Evolutionary conservation across 2,797 vertebrate species (phyloP).

Genomic region (Alfaro cultratus): DNA sequence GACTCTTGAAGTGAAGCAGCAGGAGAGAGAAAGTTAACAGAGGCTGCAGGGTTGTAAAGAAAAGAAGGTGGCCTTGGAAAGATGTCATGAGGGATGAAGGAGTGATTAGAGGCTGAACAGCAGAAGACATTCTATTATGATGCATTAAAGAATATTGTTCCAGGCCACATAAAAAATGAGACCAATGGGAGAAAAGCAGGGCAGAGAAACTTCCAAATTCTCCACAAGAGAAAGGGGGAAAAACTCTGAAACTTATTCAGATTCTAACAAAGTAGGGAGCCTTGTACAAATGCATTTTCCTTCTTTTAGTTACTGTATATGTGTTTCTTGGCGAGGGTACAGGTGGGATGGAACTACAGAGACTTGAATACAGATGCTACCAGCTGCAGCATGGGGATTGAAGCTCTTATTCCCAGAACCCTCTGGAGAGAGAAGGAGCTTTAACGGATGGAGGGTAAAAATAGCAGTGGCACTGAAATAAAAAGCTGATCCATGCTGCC

Average conservation of each 20-base stretch:
- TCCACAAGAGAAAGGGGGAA: background rate
- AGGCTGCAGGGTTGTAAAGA: slow-evolving; percentile 20
- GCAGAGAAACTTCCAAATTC: slow-evolving; percentile 6
- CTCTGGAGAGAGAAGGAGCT: slow-evolving; percentile 47
- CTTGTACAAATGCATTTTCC: slow-evolving; percentile 25
- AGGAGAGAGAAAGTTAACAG: slow-evolving; percentile 7
- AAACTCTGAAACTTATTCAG: slow-evolving; percentile 30
- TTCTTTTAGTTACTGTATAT: slow-evolving; percentile 24
- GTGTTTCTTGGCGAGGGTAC: slow-evolving; percentile 26
- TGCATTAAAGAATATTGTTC: slow-evolving; percentile 59
- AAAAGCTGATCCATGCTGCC: slow-evolving; percentile 47
- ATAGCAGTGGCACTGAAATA: slow-evolving; percentile 57
- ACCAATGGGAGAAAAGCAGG: slow-evolving; percentile 42
- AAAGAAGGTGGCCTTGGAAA: background rate
- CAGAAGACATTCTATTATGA: slow-evolving; percentile 43
- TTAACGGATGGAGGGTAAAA: slow-evolving; percentile 59
- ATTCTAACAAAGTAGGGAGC: slow-evolving; percentile 18
- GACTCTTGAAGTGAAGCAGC: background rate
- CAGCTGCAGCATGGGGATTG: slow-evolving; percentile 41
- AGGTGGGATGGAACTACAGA: slow-evolving; percentile 44
- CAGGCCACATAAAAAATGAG: slow-evolving; percentile 37
- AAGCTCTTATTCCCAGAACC: slow-evolving; percentile 41
- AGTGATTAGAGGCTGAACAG: slow-evolving; percentile 40
- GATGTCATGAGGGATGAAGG: slow-evolving; percentile 17
- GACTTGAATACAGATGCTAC: slow-evolving; percentile 50